Conservation (phyloP, 2,888 invertebrate genomes). For the Agrochola lota region DNA sequence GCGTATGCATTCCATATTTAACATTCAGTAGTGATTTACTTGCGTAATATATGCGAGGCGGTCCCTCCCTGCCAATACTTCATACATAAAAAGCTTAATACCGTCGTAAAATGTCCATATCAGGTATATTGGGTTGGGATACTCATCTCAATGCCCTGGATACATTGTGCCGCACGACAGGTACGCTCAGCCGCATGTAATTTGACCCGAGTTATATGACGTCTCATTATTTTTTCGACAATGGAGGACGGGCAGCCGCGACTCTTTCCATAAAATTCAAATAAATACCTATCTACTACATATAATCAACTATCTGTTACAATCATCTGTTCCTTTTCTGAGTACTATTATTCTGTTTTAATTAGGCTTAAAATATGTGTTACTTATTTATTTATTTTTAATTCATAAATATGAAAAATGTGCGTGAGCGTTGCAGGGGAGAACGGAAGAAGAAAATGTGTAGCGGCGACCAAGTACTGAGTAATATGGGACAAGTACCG, state of each 20-base stretch:
- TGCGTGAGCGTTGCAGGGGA: not conserved
- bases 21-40: conserved; percentile 54
- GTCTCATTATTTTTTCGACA: conserved; percentile 55
- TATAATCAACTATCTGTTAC: conserved; percentile 2
- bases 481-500: not conserved
- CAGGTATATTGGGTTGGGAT: conserved; percentile 54
- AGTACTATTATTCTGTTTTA: not conserved
- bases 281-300: conserved; percentile 18
- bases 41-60: conserved; percentile 47
- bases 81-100: conserved; percentile 69
- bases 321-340: not conserved
- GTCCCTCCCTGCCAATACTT: conserved; percentile 58
- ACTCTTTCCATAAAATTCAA: conserved; percentile 31
- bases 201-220: conserved; percentile 49
- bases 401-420: not conserved
- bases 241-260: not conserved
- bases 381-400: not conserved
- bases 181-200: conserved; percentile 33
- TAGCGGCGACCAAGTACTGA: not conserved
- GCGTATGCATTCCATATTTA: conserved; percentile 21
- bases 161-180: conserved; percentile 52
- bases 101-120: conserved; percentile 71
- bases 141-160: conserved; percentile 44
- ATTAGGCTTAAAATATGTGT: not conserved
- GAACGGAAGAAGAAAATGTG: not conserved